Base-by-base conservation (phyloP, 1,140 invertebrate genomes). In the Dolichoris vasculosae region DNA sequence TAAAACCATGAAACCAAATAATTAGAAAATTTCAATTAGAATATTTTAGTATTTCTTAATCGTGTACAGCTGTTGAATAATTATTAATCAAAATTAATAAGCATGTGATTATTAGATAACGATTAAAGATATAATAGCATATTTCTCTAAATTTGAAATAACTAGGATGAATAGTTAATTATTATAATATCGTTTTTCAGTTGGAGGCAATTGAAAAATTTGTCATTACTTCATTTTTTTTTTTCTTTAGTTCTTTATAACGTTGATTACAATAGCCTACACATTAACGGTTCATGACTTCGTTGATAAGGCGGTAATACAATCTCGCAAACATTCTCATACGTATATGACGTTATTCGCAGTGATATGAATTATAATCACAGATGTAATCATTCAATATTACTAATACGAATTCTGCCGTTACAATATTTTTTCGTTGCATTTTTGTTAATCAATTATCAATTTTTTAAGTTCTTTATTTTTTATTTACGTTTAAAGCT, bases 301-400 rank as follows among this genome's bases (percentile, higher is more conserved):
- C 48, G 9, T 51, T 63, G 82, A 83, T 76, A 83, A 83, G 73
- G 55, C 38, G 77, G 67, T 64, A 76, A 83, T 43, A 30, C 79
- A 35, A 71, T 23, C 35, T 40, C 23, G 67, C 32, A 71, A 38
- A 20, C 32, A 71, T 71, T 71, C 11, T 40, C 35, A 26, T 40
- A 40, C 67, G 40, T 23, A 40, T 17, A 40, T 26, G 35, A 40
- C 35, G 35, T 40, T 40, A 71, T 71, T 71, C 13, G 20, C 67
- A 40, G 64, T 71, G 67, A 71, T 71, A 71, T 30, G 67, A 40
- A 40, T 71, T 69, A 38, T 69, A 69, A 69, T 71, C 67, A 40
- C 67, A 71, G 20, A 71, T 71, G 38, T 35, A 69, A 69, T 6
- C 32, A 69, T 69, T 69, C 30, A 32, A 35, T 69, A 69, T 69